Conservation (phyloP, 2,113 vertebrate species). For the Tricholaema leucomelas region DNA sequence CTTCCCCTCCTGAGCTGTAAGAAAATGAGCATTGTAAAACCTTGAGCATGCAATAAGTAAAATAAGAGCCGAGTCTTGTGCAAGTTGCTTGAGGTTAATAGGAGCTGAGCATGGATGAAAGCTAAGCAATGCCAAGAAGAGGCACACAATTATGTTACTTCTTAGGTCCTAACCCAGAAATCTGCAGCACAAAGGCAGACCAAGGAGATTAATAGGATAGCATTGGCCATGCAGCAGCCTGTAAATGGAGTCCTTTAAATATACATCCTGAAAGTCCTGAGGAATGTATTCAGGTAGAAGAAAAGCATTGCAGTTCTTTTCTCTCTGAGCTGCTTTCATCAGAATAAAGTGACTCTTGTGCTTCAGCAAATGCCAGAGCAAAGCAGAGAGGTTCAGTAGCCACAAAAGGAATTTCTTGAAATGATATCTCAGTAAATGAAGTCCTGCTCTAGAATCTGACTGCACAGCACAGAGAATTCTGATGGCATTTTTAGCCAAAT, state of each 20-base stretch:
- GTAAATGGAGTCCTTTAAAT: conserved; percentile 3
- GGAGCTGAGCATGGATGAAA: not conserved
- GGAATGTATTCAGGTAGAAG: not conserved
- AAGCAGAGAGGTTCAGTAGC: not conserved
- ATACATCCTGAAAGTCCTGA: not conserved
- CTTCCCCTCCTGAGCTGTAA: not conserved
- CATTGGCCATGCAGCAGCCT: not conserved
- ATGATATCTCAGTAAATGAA: not conserved
- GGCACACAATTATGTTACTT: not conserved
- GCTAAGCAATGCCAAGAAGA: not conserved
- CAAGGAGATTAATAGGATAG: not conserved
- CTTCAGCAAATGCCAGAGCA: not conserved
- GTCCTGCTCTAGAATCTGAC: not conserved
- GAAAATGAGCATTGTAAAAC: not conserved
- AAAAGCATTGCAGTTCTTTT: not conserved
- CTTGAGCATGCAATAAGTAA: accelerated
- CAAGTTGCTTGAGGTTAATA: not conserved
- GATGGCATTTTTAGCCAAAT: not conserved
- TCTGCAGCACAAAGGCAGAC: not conserved
- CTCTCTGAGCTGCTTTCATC: not conserved
- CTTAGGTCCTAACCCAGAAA: not conserved
- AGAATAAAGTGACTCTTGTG: conserved; percentile 32
- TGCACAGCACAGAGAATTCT: not conserved
- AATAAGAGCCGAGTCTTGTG: not conserved
- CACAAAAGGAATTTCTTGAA: not conserved